phyloP scores from a whole-genome alignment of 2,113 vertebrate genomes.

The Trachemys scripta region DNA sequence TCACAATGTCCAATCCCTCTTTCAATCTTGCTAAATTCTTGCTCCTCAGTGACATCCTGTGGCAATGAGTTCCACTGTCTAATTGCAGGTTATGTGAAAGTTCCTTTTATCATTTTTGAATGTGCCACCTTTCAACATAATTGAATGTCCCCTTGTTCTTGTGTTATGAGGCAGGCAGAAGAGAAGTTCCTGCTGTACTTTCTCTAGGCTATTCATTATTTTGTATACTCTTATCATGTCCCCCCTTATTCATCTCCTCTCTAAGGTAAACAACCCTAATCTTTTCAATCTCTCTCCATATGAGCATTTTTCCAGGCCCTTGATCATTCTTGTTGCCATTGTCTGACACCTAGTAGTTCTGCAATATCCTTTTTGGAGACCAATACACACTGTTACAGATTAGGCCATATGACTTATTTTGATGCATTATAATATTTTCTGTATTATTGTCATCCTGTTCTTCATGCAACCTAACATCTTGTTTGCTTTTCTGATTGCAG shows the following conservation, averaged over 20 bases:
- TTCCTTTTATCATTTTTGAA: not conserved
- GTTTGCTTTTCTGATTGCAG: not conserved
- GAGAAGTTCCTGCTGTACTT: not conserved
- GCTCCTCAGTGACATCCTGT: not conserved
- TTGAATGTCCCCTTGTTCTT: not conserved
- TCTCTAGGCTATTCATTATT: not conserved
- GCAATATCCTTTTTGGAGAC: not conserved
- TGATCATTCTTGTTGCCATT: not conserved
- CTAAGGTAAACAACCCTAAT: not conserved
- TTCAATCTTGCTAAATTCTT: not conserved
- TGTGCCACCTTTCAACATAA: not conserved
- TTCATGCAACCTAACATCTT: not conserved
- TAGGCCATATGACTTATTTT: not conserved
- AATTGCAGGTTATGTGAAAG: not conserved
- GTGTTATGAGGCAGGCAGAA: no score
- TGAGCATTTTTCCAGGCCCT: not conserved
- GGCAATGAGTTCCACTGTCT: not conserved
- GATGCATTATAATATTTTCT: not conserved
- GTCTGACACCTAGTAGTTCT: not conserved
- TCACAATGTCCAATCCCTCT: not conserved
- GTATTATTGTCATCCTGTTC: not conserved
- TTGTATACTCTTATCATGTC: not conserved
- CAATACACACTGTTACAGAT: not conserved
- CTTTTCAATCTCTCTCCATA: not conserved
- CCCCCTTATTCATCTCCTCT: not conserved